Evolutionary conservation across 2,797 vertebrate genomes (phyloP).

Genomic region (Fistularia commersonii): DNA sequence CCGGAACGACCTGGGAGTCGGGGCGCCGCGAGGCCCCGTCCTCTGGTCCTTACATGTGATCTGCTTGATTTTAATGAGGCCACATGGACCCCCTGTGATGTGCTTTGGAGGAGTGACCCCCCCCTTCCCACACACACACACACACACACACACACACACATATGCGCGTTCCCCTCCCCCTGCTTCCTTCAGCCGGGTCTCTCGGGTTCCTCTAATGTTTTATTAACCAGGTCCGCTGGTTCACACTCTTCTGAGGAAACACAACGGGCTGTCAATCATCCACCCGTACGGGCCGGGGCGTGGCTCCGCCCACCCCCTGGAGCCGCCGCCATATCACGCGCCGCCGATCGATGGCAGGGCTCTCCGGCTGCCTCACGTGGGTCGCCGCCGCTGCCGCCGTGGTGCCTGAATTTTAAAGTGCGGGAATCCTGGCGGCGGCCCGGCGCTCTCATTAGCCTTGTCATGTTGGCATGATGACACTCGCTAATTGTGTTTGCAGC

Average conservation of each 20-base stretch:
- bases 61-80: constrained; percentile 81
- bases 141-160: background rate
- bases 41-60: constrained; percentile 78
- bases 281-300: constrained; percentile 47
- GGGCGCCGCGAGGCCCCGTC: constrained; percentile 67
- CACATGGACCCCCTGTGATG: constrained; percentile 76
- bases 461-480: constrained; percentile 74
- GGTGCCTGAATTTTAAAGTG: no score
- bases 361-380: no score
- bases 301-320: constrained; percentile 27
- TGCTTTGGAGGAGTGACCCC: constrained; percentile 68
- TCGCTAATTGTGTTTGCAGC: constrained; percentile 59
- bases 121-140: constrained; percentile 3
- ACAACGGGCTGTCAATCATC: constrained; percentile 72
- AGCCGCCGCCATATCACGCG: constrained; percentile 50
- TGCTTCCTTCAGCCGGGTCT: constrained; percentile 37
- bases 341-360: constrained; percentile 51
- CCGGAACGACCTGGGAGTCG: constrained; percentile 59
- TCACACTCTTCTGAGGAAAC: constrained; percentile 68
- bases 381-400: no score
- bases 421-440: constrained; percentile 29
- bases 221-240: constrained; percentile 77
- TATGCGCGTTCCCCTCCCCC: constrained; percentile 26
- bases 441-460: constrained; percentile 71
- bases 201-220: constrained; percentile 72